phyloP scores from a whole-genome alignment of 2,113 vertebrate species.

The Callithrix jacchus region DNA sequence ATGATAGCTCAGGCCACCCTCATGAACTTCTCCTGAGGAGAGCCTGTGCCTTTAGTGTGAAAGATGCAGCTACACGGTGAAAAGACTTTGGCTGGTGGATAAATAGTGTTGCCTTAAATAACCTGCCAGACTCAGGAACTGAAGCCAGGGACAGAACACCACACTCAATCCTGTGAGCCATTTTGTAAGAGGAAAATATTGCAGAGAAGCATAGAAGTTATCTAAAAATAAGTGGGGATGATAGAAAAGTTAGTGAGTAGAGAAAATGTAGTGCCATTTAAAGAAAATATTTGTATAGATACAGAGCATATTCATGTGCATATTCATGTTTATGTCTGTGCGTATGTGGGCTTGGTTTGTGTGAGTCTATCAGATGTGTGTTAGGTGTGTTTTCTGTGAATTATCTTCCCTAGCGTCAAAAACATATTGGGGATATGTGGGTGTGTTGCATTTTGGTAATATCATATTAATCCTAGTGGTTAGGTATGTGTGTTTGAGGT shows the following conservation, averaged over 20 bases:
- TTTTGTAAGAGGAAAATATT: neutral
- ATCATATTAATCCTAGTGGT: neutral
- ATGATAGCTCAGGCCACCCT: neutral
- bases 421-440: neutral
- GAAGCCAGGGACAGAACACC: neutral
- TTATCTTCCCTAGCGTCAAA: neutral
- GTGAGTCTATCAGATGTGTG: neutral
- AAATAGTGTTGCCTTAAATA: neutral
- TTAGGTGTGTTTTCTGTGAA: neutral
- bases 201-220: neutral
- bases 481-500: neutral
- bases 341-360: neutral
- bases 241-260: neutral
- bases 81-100: neutral
- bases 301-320: neutral
- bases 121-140: neutral
- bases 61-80: neutral
- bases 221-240: neutral
- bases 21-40: neutral
- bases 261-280: neutral
- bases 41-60: neutral
- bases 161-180: neutral
- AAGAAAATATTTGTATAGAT: neutral
- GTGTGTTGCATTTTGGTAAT: neutral
- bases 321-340: neutral